Conservation (phyloP, 2,797 vertebrate species). For the Dryobates pubescens region DNA sequence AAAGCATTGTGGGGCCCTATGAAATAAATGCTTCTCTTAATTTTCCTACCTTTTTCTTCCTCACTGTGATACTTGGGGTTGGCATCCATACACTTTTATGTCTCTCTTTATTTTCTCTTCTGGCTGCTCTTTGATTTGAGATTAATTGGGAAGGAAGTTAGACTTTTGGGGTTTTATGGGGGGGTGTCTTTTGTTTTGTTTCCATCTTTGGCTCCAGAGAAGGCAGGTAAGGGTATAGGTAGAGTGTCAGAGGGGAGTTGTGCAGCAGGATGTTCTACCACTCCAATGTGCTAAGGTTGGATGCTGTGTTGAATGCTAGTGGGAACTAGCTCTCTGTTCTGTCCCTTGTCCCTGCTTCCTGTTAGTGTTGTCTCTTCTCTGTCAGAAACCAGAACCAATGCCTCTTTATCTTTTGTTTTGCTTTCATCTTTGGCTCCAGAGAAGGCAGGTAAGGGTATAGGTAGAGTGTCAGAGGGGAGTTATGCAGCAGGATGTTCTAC, state of each 20-base stretch:
- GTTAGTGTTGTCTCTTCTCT: not conserved
- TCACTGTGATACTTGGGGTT: not conserved
- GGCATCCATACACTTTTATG: not conserved
- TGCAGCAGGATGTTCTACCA: not conserved
- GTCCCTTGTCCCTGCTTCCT: not conserved
- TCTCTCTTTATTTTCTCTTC: not conserved
- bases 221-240: not conserved
- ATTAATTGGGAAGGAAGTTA: not conserved
- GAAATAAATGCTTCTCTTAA: not conserved
- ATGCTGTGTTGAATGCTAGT: accelerated
- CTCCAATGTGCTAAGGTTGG: accelerated
- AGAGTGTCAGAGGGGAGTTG: not conserved
- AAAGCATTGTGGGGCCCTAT: no score
- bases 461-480: not conserved
- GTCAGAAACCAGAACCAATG: no score
- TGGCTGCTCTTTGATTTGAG: not conserved
- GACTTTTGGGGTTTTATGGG: not conserved
- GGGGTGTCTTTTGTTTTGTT: not conserved
- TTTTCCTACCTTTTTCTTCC: not conserved
- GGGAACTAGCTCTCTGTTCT: not conserved
- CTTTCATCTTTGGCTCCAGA: not conserved
- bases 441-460: not conserved
- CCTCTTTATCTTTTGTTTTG: not conserved
- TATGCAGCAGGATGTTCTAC: not conserved
- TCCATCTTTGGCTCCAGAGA: not conserved